Percentiles rank a stretch among this genome's conserved stretches.
These are phyloP conservation scores for Branchinecta lindahli DNA, from an alignment of 1,140 invertebrate genomes.

Conservation along the genomic window DNA sequence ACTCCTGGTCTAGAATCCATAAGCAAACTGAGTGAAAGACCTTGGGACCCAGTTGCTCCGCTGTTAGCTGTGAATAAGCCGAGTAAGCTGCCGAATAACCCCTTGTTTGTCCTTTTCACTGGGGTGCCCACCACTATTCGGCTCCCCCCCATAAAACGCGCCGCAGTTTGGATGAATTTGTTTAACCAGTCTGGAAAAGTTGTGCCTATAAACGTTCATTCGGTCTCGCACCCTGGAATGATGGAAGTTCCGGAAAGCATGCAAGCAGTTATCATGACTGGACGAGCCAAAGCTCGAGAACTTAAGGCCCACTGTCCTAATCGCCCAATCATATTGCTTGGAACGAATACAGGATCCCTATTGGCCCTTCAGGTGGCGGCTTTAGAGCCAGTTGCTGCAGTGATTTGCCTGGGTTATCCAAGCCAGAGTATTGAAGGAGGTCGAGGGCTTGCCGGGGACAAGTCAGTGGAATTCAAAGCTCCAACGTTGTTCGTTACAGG, in stretches of 20 bases:
- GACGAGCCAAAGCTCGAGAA: not conserved
- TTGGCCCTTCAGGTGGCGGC: slow-evolving; percentile 29
- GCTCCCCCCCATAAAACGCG: not conserved
- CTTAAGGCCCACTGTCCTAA: not conserved
- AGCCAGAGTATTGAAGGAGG: slow-evolving; percentile 32
- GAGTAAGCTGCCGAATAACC: not conserved
- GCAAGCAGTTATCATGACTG: slow-evolving; percentile 1
- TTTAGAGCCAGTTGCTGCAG: slow-evolving; percentile 30
- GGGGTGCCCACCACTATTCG: not conserved
- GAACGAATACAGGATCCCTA: not conserved
- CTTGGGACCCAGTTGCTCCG: not conserved
- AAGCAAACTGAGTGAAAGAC: not conserved
- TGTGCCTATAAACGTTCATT: not conserved
- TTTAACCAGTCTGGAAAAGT: not conserved
- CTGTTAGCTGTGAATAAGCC: not conserved
- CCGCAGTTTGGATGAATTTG: not conserved
- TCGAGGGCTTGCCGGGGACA: slow-evolving; percentile 33
- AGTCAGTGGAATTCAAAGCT: slow-evolving; percentile 32
- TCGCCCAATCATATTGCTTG: slow-evolving; percentile 1
- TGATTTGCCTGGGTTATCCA: slow-evolving; percentile 37
- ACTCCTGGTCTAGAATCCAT: not conserved
- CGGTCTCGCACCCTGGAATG: not conserved
- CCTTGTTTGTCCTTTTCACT: not conserved
- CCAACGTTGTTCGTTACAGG: slow-evolving; percentile 36
- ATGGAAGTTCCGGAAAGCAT: slow-evolving; percentile 3